Evolutionary conservation across 2,113 vertebrate genomes (phyloP), one percentile per base, ranked within the genome.

Genomic region (Nanorana parkeri): DNA sequence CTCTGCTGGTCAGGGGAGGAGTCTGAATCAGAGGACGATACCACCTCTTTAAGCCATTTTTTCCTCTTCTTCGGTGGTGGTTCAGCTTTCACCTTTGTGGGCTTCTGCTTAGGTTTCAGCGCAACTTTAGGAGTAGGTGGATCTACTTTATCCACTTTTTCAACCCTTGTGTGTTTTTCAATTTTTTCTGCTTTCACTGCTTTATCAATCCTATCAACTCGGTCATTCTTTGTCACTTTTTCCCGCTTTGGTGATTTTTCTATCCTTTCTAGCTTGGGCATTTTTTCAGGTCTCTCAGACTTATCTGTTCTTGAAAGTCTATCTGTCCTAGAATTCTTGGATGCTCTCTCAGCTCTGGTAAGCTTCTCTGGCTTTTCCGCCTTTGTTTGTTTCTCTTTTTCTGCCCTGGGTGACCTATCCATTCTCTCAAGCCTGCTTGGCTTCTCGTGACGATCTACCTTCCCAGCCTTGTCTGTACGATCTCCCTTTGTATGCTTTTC

Each of bases 61-160:
- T 96, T 96, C 84, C 96, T 95, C 88, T 97, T 97, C 88, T 97
- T 97, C 0, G 96, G 96, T 0, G 96, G 96, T 0, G 96, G 96
- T 83, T 97, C 95, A 0, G 95, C 96, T 87, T 97, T 97, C 63
- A 95, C 94, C 85, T 96, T 97, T 32, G 89, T 32, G 0, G 86
- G 84, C 83, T 94, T 86, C 88, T 89, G 56, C 47, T 96, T 96
- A 52, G 92, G 90, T 21, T 86, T 87, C 4, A 76, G 89, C 72
- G 84, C 89, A 85, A 89, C 82, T 73, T 87, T 63, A 5, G 88
- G 78, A 19, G 86, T 85, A 0, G 85, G 78, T 66, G 85, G 81
- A 63, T 87, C 86, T 0, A 77, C 85, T 67, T 84, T 84, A 56
- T 94, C 92, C 65, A 86, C 90, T 24, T 83, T 80, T 17, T 89